A percentile compares a stretch with the other conserved stretches of the same genome.
These are phyloP conservation scores for Panzeria rudis DNA, from an alignment of 2,888 invertebrate species.

Conservation along the genomic window DNA sequence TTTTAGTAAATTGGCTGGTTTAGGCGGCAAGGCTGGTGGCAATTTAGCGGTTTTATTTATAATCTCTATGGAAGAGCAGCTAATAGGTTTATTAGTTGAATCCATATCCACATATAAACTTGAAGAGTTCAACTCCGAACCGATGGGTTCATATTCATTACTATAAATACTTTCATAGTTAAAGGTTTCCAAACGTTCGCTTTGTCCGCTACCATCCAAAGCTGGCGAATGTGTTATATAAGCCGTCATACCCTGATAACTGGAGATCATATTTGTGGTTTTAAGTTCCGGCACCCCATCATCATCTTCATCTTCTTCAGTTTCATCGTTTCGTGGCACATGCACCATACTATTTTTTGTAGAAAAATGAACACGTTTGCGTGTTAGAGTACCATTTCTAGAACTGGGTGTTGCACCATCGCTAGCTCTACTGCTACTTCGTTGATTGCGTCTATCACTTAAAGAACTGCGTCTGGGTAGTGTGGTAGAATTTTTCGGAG, in stretches of 20 bases:
- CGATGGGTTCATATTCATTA: constrained; percentile 90
- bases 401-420: constrained; percentile 70
- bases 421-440: constrained; percentile 73
- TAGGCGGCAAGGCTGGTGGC: constrained; percentile 91
- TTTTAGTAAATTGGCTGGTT: constrained; percentile 89
- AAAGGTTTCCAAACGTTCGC: constrained; percentile 83
- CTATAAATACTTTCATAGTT: constrained; percentile 88
- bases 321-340: constrained; percentile 81
- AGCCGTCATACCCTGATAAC: constrained; percentile 74
- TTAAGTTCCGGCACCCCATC: constrained; percentile 48
- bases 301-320: constrained; percentile 74
- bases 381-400: constrained; percentile 76
- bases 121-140: constrained; percentile 83
- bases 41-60: constrained; percentile 76
- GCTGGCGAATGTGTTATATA: constrained; percentile 64
- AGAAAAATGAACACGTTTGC: constrained; percentile 87
- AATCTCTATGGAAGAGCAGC: constrained; percentile 77
- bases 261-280: constrained; percentile 70
- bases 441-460: constrained; percentile 77
- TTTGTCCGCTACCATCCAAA: constrained; percentile 53
- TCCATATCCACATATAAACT: constrained; percentile 88
- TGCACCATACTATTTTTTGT: constrained; percentile 86
- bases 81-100: constrained; percentile 81
- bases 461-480: constrained; percentile 78
- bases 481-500: constrained; percentile 75